A percentile compares a stretch with the other conserved stretches of the same genome.
Conservation (phyloP, 2,113 vertebrate species). For the Rynchops niger region DNA sequence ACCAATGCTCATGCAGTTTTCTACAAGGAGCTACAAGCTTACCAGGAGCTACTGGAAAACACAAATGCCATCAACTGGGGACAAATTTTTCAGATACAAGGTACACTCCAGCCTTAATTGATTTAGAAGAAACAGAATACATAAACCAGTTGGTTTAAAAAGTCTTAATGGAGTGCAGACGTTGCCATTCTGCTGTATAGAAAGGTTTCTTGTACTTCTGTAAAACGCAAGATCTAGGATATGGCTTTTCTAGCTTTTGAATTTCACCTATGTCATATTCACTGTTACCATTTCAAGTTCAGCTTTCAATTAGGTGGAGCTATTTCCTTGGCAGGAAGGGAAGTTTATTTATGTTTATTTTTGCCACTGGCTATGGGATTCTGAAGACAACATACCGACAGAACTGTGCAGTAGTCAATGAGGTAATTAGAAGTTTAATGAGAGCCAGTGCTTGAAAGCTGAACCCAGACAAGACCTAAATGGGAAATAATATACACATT, state of each 20-base stretch:
- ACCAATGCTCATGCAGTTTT: conserved; percentile 67
- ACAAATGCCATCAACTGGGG: conserved; percentile 56
- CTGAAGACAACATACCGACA: not conserved
- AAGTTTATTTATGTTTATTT: not conserved
- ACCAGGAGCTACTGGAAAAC: conserved; percentile 37
- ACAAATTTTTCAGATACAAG: conserved; percentile 69
- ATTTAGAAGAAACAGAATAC: not conserved
- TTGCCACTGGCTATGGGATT: not conserved
- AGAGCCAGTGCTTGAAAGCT: not conserved
- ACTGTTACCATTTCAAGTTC: not conserved
- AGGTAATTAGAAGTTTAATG: not conserved
- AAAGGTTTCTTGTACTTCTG: not conserved
- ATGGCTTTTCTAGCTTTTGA: not conserved
- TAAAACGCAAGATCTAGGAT: not conserved
- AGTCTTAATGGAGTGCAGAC: not conserved
- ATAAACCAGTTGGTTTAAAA: not conserved
- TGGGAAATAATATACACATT: not conserved
- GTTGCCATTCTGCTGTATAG: not conserved
- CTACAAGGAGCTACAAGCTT: conserved; percentile 55
- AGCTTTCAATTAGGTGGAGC: not conserved
- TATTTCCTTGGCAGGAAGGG: not conserved
- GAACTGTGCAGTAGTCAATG: not conserved
- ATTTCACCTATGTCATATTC: not conserved
- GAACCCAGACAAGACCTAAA: not conserved
- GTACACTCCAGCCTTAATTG: conserved; percentile 7